Evolutionary conservation across 2,888 invertebrate species (phyloP), one percentile per base, ranked within the genome.

Genomic region (Coenonympha glycerion): DNA sequence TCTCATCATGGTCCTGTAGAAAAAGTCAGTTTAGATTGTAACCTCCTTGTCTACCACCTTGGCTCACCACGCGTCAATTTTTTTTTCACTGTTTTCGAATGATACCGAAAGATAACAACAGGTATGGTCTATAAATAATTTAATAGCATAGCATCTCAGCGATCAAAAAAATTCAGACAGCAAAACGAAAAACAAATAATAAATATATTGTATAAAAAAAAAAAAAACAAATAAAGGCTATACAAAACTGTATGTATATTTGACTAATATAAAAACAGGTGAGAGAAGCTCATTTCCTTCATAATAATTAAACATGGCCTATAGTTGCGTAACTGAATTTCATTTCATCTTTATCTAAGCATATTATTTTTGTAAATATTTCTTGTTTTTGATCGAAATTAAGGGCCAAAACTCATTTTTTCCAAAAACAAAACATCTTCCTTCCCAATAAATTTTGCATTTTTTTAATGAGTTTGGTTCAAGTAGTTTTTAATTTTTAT

Each of bases 161-260:
- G 76, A 68, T 75, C 79, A 81, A 81, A 84, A 80, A 84, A 80
- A 80, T 82, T 80, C 79, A 83, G 71, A 83, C 68, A 77, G 71
- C 66, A 68, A 64, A 61, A 60, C 57, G 46, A 48, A 30, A 46
- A 45, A 28, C 55, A 59, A 59, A 42, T 36, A 55, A 52, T 26
- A 46, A 42, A n/a, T n/a, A n/a, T n/a, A n/a, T n/a, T 46, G 41
- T 28, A 22, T 39, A 37, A 9, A 44, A 11, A 36, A 53, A 41
- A 22, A 45, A 46, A 47, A 39, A 47, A 19, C 57, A 55, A 57
- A 57, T n/a, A 62, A 46, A 13, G 40, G 19, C 40, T 34, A 36
- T 52, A 52, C 52, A 48, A 30, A 50, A 61, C 49, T 64, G 62
- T 66, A 62, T 55, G 60, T 54, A 58, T 39, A 57, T 48, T 52